Percentiles rank a stretch among this genome's conserved stretches.
Conservation (phyloP, 1,140 invertebrate genomes). For the Augochlora pura region DNA sequence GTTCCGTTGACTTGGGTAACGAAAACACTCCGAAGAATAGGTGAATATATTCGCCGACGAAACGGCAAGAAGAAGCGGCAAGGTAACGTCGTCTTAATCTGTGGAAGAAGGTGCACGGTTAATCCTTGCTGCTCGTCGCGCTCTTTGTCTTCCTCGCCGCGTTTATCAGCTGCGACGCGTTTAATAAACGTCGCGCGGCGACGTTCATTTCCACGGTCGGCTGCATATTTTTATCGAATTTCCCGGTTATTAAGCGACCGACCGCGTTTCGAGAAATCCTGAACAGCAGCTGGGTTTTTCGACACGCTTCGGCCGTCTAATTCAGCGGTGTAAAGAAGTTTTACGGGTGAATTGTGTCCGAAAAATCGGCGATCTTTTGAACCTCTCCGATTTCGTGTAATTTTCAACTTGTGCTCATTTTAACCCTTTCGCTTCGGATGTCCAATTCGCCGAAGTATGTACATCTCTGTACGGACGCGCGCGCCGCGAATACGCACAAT, state of each 20-base stretch:
- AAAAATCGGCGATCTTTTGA: too few relatives aligned
- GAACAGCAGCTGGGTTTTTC: background rate
- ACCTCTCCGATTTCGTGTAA: too few relatives aligned
- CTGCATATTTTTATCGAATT: background rate
- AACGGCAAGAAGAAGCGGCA: background rate
- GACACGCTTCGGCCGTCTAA: conserved; percentile 2
- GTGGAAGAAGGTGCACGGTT: conserved; percentile 1
- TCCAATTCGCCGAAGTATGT: too few relatives aligned
- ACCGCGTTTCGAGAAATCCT: background rate
- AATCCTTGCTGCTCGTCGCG: background rate
- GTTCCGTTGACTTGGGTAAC: too few relatives aligned
- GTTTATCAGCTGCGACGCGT: conserved; percentile 11
- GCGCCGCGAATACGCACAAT: too few relatives aligned
- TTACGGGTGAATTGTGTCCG: background rate
- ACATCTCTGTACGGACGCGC: too few relatives aligned
- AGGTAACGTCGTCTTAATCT: background rate
- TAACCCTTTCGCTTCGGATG: too few relatives aligned
- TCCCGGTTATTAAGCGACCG: background rate
- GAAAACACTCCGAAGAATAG: too few relatives aligned
- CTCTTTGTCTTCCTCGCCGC: background rate
- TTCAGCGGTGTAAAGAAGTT: background rate
- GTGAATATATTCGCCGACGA: background rate
- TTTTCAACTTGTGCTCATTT: too few relatives aligned
- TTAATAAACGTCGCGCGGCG: conserved; percentile 6
- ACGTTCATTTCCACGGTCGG: background rate